A percentile compares a stretch with the other conserved stretches of the same genome.
phyloP scores from a whole-genome alignment of 2,888 invertebrate genomes.

The Smittia sp. region DNA sequence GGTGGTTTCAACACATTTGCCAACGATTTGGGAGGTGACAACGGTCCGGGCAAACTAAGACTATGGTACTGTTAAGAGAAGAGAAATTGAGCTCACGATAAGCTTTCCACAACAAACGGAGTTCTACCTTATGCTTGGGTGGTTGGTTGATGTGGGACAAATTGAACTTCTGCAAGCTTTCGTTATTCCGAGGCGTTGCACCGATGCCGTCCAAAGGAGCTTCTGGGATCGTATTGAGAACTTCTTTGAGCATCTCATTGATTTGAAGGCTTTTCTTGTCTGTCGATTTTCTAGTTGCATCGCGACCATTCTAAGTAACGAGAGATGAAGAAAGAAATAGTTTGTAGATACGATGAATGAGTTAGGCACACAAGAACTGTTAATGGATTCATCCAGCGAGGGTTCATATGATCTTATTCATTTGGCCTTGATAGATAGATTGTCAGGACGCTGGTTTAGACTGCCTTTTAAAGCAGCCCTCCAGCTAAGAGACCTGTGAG shows the following conservation, averaged over 20 bases:
- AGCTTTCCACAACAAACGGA: too few species aligned
- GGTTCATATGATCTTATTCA: too few species aligned
- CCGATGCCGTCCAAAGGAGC: slow-evolving; percentile 7
- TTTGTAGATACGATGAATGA: too few species aligned
- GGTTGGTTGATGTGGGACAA: slow-evolving; percentile 7
- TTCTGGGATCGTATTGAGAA: background rate
- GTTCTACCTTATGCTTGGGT: slow-evolving; percentile 10
- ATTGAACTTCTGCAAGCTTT: background rate
- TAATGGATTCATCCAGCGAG: too few species aligned
- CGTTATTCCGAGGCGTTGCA: slow-evolving; percentile 26
- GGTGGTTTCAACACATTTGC: background rate
- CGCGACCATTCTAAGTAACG: slow-evolving; percentile 16
- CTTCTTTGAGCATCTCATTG: background rate
- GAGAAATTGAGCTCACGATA: background rate
- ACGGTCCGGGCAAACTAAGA: background rate
- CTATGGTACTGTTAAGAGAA: slow-evolving; percentile 5
- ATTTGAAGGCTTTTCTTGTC: background rate
- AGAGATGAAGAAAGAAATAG: too few species aligned
- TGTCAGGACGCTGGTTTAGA: too few species aligned
- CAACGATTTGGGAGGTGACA: slow-evolving; percentile 1
- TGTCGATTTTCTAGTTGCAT: background rate
- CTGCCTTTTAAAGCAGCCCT: too few species aligned
- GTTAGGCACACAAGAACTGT: too few species aligned
- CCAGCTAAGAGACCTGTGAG: too few species aligned
- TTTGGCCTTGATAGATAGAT: too few species aligned